Conservation (phyloP, 2,888 invertebrate genomes). For the Leptopilina myrica region DNA sequence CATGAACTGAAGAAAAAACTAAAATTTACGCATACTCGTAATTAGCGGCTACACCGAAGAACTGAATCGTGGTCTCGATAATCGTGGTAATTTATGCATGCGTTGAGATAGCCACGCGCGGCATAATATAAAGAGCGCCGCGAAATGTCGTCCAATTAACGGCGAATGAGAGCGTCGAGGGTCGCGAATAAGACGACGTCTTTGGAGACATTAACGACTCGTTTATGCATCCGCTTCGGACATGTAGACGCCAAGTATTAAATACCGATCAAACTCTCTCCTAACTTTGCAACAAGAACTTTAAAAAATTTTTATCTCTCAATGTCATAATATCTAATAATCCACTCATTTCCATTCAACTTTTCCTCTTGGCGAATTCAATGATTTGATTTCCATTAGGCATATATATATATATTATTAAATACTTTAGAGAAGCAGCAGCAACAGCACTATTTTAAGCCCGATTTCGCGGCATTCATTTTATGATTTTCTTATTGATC, state of each 20-base stretch:
- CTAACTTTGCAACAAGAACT: conserved; percentile 3
- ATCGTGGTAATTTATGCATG: conserved; percentile 72
- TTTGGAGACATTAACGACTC: conserved; percentile 57
- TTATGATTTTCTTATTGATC: conserved; percentile 69
- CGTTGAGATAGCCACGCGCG: conserved; percentile 64
- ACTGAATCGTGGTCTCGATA: conserved; percentile 64
- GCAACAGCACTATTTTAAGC: no score
- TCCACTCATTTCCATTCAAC: not conserved
- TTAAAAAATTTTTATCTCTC: not conserved
- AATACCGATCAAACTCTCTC: not conserved
- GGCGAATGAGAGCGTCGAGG: conserved; percentile 57
- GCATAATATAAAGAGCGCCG: conserved; percentile 63
- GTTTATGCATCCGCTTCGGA: conserved; percentile 37
- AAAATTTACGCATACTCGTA: conserved; percentile 69
- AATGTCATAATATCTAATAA: conserved; percentile 18
- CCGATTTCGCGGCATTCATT: conserved; percentile 56
- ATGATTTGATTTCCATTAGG: conserved; percentile 56
- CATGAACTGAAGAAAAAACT: conserved; percentile 47
- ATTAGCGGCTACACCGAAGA: conserved; percentile 66
- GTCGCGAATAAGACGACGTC: conserved; percentile 67
- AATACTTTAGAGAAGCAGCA: no score
- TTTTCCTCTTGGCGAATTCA: conserved; percentile 49
- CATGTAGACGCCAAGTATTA: conserved; percentile 26
- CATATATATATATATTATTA: not conserved
- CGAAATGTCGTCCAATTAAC: conserved; percentile 73